Evolutionary conservation across 2,888 invertebrate species (phyloP).

Genomic region (Brachynemurus nebulosus): DNA sequence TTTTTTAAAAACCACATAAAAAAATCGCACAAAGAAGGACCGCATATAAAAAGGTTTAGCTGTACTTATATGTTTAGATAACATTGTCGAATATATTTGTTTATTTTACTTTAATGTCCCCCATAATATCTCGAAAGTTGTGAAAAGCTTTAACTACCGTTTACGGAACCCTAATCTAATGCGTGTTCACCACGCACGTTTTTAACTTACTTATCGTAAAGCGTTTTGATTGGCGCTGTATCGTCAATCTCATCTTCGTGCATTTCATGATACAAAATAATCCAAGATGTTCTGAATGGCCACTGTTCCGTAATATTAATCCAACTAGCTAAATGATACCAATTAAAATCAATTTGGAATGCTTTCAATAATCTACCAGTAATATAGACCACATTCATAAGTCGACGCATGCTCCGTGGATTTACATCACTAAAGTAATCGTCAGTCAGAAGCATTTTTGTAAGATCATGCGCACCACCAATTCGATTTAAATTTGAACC

Average conservation of each 20-base stretch:
- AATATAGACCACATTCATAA: slow-evolving; percentile 95
- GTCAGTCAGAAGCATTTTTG: slow-evolving; percentile 83
- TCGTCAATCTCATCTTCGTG: slow-evolving; percentile 81
- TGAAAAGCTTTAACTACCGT: no score
- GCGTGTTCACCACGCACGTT: no score
- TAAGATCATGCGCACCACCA: slow-evolving; percentile 53
- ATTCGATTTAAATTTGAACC: slow-evolving; percentile 73
- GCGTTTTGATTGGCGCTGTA: slow-evolving; percentile 66
- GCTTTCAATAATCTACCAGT: slow-evolving; percentile 92
- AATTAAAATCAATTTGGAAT: slow-evolving; percentile 98
- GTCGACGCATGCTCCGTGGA: slow-evolving; percentile 87
- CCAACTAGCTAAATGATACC: slow-evolving; percentile 97
- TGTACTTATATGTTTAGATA: no score
- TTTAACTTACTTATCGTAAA: slow-evolving; percentile 77
- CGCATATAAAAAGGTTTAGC: no score
- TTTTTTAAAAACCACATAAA: no score
- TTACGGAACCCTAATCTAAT: no score
- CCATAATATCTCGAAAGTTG: no score
- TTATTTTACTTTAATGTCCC: no score
- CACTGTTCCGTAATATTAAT: slow-evolving; percentile 98
- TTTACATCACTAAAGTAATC: slow-evolving; percentile 99
- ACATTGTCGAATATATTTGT: no score
- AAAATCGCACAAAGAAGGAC: no score
- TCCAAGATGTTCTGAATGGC: slow-evolving; percentile 96
- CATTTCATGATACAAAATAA: slow-evolving; percentile 86